Percentiles rank a stretch among this genome's conserved stretches.
Conservation (phyloP, 2,797 vertebrate genomes). For the Eutrigla gurnardus region DNA sequence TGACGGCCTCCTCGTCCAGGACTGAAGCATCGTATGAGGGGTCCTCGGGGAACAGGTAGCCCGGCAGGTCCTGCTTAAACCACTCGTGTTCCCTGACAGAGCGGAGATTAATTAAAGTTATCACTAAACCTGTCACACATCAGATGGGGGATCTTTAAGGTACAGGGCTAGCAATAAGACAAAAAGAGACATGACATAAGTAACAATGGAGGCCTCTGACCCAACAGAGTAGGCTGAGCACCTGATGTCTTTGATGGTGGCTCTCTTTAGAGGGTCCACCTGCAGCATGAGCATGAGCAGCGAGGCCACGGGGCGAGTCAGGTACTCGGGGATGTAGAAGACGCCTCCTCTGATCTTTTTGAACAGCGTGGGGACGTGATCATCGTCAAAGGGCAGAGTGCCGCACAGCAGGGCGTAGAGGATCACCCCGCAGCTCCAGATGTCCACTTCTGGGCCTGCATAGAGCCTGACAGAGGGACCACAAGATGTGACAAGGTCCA, state of each 20-base stretch:
- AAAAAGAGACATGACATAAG: background rate
- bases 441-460: constrained; percentile 97
- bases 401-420: constrained; percentile 97
- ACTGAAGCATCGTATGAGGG: constrained; percentile 94
- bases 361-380: constrained; percentile 96
- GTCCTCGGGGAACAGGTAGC: constrained; percentile 97
- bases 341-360: constrained; percentile 99
- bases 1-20: constrained; percentile 95
- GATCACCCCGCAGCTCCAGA: constrained; percentile 99
- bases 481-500: background rate
- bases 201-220: too few species aligned
- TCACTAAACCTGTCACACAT: background rate
- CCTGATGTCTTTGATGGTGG: constrained; percentile 99
- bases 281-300: constrained; percentile 97
- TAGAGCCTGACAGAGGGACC: constrained; percentile 86
- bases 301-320: constrained; percentile 93
- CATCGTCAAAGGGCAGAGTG: constrained; percentile 97
- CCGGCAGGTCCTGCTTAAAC: constrained; percentile 97
- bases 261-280: constrained; percentile 96
- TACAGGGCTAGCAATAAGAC: background rate
- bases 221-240: constrained; percentile 47
- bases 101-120: background rate
- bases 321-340: constrained; percentile 98
- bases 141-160: background rate
- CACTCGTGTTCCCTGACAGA: constrained; percentile 91